Percentiles rank a stretch among this genome's conserved stretches.
Evolutionary conservation across 2,888 invertebrate species (phyloP).

Genomic region (Calliphora vomitoria): DNA sequence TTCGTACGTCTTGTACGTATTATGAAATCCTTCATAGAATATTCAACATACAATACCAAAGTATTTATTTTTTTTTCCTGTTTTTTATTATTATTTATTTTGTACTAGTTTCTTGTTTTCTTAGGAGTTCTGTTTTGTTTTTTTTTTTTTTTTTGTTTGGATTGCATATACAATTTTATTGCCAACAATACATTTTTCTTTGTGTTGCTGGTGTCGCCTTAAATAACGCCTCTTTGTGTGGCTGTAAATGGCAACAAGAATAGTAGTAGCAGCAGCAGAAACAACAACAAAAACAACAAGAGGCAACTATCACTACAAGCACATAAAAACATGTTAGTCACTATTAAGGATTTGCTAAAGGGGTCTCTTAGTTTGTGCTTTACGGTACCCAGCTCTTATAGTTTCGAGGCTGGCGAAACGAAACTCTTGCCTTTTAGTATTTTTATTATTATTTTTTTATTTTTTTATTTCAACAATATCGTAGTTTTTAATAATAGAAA

Average conservation of each 20-base stretch:
- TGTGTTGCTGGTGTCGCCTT: slow-evolving; percentile 63
- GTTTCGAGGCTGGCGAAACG: background rate
- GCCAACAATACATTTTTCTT: slow-evolving; percentile 54
- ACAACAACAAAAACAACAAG: background rate
- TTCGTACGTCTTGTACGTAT: background rate
- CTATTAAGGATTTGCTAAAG: slow-evolving; percentile 62
- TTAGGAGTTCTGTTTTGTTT: background rate
- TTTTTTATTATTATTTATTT: slow-evolving; percentile 15
- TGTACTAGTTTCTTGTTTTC: slow-evolving; percentile 31
- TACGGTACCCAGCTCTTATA: background rate
- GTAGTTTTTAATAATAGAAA: slow-evolving; percentile 45
- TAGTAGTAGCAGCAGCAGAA: slow-evolving; percentile 20
- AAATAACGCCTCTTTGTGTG: slow-evolving; percentile 60
- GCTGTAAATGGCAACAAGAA: slow-evolving; percentile 38
- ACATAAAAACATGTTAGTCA: slow-evolving; percentile 39
- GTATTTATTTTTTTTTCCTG: background rate
- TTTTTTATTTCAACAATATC: slow-evolving; percentile 18
- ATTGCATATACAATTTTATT: slow-evolving; percentile 40
- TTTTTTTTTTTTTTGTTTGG: background rate
- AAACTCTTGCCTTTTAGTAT: background rate
- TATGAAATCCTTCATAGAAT: slow-evolving; percentile 7
- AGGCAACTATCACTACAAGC: background rate
- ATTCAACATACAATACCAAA: background rate
- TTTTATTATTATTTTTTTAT: background rate
- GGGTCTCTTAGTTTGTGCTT: slow-evolving; percentile 37